Base-by-base conservation (phyloP, 2,113 vertebrate species). In the Megatriorchis doriae region DNA sequence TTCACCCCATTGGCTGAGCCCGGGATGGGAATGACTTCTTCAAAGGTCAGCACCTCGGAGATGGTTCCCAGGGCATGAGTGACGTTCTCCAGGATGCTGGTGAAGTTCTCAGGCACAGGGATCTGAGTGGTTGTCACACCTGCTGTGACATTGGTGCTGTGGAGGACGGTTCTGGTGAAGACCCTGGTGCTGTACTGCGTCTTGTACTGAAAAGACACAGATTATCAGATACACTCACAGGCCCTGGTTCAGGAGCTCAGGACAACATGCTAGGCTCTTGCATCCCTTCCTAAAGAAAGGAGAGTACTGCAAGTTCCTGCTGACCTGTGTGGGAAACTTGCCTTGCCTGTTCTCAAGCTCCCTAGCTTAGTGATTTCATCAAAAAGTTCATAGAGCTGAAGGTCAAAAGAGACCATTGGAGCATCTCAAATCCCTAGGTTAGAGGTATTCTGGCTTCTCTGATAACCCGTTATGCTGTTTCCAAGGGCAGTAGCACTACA, bases 1-100 rank as follows among this genome's bases (percentile, higher is more conserved):
- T 99, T 99, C 77, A 99, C 99, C 75, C 99, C 99, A 67, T 95
- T 98, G 67, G 99, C 99, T 18, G 99, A 99, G 68, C 99, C 98
- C 1, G 99, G 97, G 79, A 98, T 94, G 19, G 99, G 99, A 56
- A 99, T 97, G 1, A 97, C 97, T 97, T 99, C 99, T 96, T 99
- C 99, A 83, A 98, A 97, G 31, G 97, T 98, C 56, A 99, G 96
- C 97, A 98, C 98, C 97, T 99, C 98, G 27, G 99, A 98, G 68
- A 98, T 62, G 78, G 95, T 97, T 79, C 95, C 98, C 96, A 98
- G 93, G 56, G 97, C 98, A 31, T 98, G 96, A 14, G 98, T 99
- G 94, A 99, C 38, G 42, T 99, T 99, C 81, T 97, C 92, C 58
- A 96, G 87, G 81, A 98, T 77, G 86, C 95, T 43, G 3, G 97